Conservation (phyloP, 2,797 vertebrate genomes). For the Ceyx erithaca region DNA sequence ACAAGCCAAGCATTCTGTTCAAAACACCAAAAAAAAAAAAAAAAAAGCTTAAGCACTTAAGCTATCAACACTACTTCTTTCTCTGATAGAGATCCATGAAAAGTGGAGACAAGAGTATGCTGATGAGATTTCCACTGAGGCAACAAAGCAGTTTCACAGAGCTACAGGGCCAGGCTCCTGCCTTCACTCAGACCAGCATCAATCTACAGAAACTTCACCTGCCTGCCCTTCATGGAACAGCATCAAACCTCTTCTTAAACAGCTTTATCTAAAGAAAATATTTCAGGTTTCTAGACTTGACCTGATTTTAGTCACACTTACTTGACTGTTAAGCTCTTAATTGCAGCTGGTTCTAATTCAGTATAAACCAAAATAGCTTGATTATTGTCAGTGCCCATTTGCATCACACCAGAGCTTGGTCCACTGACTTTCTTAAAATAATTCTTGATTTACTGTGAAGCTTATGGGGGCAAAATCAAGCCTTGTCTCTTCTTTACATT, state of each 20-base stretch:
- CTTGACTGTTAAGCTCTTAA: not conserved
- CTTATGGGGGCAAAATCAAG: not conserved
- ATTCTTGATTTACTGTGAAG: not conserved
- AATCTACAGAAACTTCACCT: not conserved
- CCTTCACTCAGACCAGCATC: not conserved
- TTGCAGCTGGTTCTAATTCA: not conserved
- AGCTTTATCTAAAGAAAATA: not conserved
- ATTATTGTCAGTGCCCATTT: not conserved
- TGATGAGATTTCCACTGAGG: constrained; percentile 19
- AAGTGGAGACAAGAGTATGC: not conserved
- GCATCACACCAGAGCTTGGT: not conserved
- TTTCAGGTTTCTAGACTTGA: not conserved
- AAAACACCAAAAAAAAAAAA: not conserved
- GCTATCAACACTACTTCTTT: constrained; percentile 31
- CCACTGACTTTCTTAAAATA: not conserved
- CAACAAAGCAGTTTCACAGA: not conserved
- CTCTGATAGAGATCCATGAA: constrained; percentile 7
- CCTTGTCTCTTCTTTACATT: not conserved
- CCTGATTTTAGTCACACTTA: not conserved
- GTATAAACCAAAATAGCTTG: not conserved
- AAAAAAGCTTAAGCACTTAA: not conserved
- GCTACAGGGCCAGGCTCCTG: not conserved
- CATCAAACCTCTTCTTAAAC: not conserved
- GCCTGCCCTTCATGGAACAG: not conserved
- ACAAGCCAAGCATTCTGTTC: constrained; percentile 34